Conservation (phyloP, 1,140 invertebrate species). For the Euura saliciscinereae region DNA sequence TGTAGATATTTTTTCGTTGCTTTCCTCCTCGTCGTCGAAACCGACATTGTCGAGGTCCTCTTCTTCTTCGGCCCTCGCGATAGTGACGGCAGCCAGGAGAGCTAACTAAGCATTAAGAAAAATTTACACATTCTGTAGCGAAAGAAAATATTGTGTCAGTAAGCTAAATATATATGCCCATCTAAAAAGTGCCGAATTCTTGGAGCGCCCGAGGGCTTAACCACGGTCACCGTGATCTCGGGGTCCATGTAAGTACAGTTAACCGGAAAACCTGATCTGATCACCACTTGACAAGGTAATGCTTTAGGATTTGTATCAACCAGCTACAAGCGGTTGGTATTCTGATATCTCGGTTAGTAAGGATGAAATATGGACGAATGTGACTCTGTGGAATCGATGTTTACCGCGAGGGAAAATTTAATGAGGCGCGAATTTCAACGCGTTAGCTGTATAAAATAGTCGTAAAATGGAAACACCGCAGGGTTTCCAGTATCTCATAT, state of each 20-base stretch:
- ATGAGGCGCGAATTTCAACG: neutral
- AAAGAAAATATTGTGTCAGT: too few species aligned
- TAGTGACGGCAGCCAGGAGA: neutral
- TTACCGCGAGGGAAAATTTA: neutral
- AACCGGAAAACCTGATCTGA: too few species aligned
- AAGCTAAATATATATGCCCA: too few species aligned
- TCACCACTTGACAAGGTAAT: neutral
- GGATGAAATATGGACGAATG: neutral
- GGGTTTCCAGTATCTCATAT: neutral
- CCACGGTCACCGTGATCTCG: too few species aligned
- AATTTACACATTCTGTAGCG: too few species aligned
- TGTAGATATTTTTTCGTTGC: constrained; percentile 51
- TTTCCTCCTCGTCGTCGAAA: constrained; percentile 37
- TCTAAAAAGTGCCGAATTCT: too few species aligned
- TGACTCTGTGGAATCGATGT: neutral
- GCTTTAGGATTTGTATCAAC: neutral
- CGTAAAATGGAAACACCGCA: neutral
- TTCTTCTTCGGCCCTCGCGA: constrained; percentile 25
- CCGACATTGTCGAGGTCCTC: constrained; percentile 21
- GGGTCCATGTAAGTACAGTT: too few species aligned
- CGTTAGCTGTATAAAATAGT: neutral
- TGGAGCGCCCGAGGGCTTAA: too few species aligned
- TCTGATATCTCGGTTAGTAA: too few species aligned
- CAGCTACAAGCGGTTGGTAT: neutral
- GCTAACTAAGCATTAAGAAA: constrained; percentile 3